Base-by-base conservation (phyloP, 92 coral and sea anemone species). In the Porites evermanni region DNA sequence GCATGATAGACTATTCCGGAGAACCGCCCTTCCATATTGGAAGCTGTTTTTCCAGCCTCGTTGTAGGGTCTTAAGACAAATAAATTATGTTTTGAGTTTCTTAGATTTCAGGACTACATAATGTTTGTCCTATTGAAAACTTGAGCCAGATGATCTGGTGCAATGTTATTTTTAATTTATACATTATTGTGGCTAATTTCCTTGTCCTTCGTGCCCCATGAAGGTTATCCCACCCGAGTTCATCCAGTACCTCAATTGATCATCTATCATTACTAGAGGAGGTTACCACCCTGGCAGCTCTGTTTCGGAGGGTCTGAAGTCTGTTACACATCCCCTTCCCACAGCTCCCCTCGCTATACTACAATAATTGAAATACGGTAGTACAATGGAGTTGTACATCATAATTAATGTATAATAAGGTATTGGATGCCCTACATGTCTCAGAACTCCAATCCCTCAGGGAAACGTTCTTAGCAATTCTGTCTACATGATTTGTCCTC, bases 71-170 rank as follows among this genome's bases (percentile, higher is more conserved):
- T 38, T 38, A 38, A 4, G 5, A 38, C 47, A 38, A 38, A 4
- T 38, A 38, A 38, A 4, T 38, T 3, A 38, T 38, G 47, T 4
- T 38, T 38, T 38, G 5, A 38, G 47, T 38, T 38, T 38, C 47
- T 38, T 38, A 38, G 47, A 38, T 38, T 38, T 0, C 47, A 38
- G 47, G 47, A 38, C 47, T 38, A 38, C 47, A 38, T 38, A 38
- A 38, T 38, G 47, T 38, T 38, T 4, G 0, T 4, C 0, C 47
- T 38, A 3, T 63, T 63, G 12, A 63, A 63, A 63, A 63, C 19
- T 18, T 66, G 70, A 66, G 70, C 70, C 32, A 66, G 24, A 66
- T 66, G 32, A 66, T 21, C 70, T 18, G 70, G 70, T 66, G 70
- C 70, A n/a, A 66, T 66, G 9, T 18, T 4, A 1, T 20, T 6